Conservation (phyloP, 53 echinoderm and acorn worm species). For the Antedon mediterranea region DNA sequence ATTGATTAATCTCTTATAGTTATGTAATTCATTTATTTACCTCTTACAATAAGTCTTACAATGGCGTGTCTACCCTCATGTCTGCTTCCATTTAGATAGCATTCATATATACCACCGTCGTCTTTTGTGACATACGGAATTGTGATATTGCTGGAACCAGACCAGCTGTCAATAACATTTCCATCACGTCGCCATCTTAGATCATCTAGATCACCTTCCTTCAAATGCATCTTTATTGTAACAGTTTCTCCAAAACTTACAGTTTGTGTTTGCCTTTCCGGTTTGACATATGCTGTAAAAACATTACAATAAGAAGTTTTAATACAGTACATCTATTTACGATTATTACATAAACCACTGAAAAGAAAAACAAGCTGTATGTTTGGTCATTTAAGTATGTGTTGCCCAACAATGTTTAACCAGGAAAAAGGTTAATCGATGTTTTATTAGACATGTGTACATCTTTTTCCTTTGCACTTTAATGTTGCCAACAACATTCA, state of each 20-base stretch:
- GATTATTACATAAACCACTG: too few species aligned
- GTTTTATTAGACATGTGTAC: too few species aligned
- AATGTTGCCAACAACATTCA: too few species aligned
- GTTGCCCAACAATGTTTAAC: too few species aligned
- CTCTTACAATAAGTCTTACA: conserved; percentile 29
- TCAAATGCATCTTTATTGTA: conserved; percentile 1
- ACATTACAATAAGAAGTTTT: too few species aligned
- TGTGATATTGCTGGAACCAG: not conserved
- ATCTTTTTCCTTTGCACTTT: too few species aligned
- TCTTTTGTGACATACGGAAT: not conserved
- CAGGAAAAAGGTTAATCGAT: too few species aligned
- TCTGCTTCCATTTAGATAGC: not conserved
- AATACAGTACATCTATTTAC: too few species aligned
- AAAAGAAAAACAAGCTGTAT: too few species aligned
- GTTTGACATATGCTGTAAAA: conserved; percentile 12
- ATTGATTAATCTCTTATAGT: too few species aligned
- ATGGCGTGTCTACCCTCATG: conserved; percentile 20
- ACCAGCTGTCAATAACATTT: not conserved
- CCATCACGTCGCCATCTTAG: not conserved
- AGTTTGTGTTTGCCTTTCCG: conserved; percentile 19
- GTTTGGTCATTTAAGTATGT: too few species aligned
- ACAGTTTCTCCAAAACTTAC: conserved; percentile 16
- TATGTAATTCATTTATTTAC: conserved; percentile 5
- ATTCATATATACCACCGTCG: conserved; percentile 29
- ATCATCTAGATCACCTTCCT: not conserved